Conservation (phyloP, 2,797 vertebrate genomes). For the Falco berigora region DNA sequence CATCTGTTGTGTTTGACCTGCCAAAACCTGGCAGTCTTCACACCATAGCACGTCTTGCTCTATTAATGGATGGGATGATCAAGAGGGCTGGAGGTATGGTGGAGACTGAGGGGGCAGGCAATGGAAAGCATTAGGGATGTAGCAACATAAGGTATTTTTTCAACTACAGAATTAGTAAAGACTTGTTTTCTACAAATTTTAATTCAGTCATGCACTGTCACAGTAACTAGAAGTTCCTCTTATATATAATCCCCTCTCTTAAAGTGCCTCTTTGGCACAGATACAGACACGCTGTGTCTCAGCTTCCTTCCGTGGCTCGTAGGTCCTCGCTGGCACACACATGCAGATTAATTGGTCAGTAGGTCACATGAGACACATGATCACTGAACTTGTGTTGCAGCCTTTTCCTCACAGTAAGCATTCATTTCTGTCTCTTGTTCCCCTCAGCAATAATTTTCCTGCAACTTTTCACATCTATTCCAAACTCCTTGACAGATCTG, state of each 20-base stretch:
- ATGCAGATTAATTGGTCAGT: not conserved
- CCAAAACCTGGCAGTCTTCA: not conserved
- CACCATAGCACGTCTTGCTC: not conserved
- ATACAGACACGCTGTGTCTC: fast-evolving
- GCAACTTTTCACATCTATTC: not conserved
- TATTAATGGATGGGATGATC: not conserved
- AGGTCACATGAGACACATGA: not conserved
- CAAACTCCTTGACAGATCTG: not conserved
- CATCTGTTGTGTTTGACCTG: not conserved
- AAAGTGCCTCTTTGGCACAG: not conserved
- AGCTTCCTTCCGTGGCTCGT: fast-evolving
- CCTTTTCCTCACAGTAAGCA: not conserved
- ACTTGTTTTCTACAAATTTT: not conserved
- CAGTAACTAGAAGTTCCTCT: not conserved
- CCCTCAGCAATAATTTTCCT: not conserved
- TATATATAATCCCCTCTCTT: fast-evolving
- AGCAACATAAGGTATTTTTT: not conserved
- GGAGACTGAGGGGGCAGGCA: fast-evolving
- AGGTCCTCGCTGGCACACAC: not conserved
- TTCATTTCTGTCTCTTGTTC: not conserved
- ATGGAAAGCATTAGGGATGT: fast-evolving
- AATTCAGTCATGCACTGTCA: not conserved
- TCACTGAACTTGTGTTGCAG: not conserved
- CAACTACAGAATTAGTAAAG: not conserved
- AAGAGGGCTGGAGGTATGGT: not conserved